Percentiles rank a stretch among this genome's conserved stretches.
These are phyloP conservation scores for Coccyzus lansbergi DNA, from an alignment of 2,797 vertebrate species.

Conservation along the genomic window DNA sequence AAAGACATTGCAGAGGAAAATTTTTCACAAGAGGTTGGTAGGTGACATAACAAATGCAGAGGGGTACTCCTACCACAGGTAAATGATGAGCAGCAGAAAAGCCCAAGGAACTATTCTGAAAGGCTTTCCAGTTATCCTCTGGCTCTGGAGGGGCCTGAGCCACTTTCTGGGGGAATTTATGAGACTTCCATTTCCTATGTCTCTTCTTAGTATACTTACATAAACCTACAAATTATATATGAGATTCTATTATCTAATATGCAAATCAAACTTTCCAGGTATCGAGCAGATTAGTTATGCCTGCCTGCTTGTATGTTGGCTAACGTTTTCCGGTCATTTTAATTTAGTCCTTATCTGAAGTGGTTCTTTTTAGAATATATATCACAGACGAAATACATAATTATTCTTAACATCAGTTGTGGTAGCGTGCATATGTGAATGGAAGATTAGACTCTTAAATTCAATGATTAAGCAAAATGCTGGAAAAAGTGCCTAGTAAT, in stretches of 20 bases:
- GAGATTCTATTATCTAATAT: neutral
- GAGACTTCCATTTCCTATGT: neutral
- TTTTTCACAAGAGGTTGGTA: conserved; percentile 16
- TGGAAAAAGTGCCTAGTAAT: neutral
- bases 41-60: conserved; percentile 34
- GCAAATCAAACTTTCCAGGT: neutral
- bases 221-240: neutral
- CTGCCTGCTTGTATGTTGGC: neutral
- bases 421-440: neutral
- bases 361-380: neutral
- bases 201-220: neutral
- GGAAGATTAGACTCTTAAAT: neutral
- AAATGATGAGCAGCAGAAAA: neutral
- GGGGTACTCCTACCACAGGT: conserved; percentile 11
- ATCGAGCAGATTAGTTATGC: neutral
- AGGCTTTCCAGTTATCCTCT: neutral
- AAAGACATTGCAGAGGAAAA: conserved; percentile 9
- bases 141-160: neutral
- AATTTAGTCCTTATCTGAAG: neutral
- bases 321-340: neutral
- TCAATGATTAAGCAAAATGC: neutral
- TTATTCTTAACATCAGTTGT: neutral
- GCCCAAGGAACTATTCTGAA: neutral
- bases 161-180: neutral
- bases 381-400: neutral